Conservation (phyloP, 2,888 invertebrate genomes). For the Pandemis corylana region DNA sequence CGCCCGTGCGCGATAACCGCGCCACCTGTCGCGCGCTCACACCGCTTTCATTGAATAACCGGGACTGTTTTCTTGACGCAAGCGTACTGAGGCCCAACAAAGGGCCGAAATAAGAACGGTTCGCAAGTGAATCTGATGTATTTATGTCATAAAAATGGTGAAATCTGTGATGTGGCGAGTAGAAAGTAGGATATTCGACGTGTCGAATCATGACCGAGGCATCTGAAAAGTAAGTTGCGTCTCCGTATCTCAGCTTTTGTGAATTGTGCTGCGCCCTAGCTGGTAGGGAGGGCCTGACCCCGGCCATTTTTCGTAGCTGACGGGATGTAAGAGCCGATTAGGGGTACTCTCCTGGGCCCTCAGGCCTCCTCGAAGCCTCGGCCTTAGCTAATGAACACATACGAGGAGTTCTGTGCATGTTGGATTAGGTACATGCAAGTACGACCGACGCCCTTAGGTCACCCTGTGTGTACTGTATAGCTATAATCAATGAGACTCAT, state of each 20-base stretch:
- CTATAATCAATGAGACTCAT: conserved; percentile 80
- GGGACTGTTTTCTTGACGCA: conserved; percentile 81
- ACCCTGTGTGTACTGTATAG: conserved; percentile 66
- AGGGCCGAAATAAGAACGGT: conserved; percentile 82
- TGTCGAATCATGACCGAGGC: conserved; percentile 96
- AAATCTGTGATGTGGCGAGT: conserved; percentile 92
- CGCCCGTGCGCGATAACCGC: conserved; percentile 69
- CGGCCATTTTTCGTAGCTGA: conserved; percentile 80
- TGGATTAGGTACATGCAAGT: conserved; percentile 51
- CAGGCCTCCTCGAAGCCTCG: conserved; percentile 44
- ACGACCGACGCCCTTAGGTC: conserved; percentile 79
- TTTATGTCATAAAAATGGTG: conserved; percentile 93
- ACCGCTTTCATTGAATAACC: conserved; percentile 80
- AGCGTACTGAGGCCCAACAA: conserved; percentile 83
- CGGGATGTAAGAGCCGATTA: conserved; percentile 62
- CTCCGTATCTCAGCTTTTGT: conserved; percentile 67
- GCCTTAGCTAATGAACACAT: conserved; percentile 38
- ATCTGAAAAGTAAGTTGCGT: conserved; percentile 93
- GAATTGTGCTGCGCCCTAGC: conserved; percentile 69
- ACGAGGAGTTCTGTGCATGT: conserved; percentile 49
- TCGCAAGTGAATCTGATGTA: conserved; percentile 87
- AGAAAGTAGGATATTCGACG: conserved; percentile 93
- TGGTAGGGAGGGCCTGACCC: conserved; percentile 77
- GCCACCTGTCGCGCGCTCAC: conserved; percentile 79
- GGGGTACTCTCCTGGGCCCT: conserved; percentile 52